phyloP scores from a whole-genome alignment of 2,797 vertebrate species.

The Percopsis omiscomaycus region DNA sequence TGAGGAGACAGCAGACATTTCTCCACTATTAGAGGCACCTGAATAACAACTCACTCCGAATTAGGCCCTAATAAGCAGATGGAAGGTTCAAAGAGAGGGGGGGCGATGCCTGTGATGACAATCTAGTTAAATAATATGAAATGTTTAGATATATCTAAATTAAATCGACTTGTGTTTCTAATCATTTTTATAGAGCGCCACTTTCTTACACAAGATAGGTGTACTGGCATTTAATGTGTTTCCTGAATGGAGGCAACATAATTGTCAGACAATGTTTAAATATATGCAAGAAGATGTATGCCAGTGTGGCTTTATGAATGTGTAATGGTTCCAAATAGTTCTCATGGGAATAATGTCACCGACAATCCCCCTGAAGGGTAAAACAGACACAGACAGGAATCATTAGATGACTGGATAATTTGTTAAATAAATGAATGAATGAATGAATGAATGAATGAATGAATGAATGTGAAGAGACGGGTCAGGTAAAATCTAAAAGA shows the following conservation, averaged over 20 bases:
- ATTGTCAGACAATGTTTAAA: slow-evolving; percentile 43
- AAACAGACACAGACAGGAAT: slow-evolving; percentile 31
- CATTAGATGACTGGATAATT: slow-evolving; percentile 9
- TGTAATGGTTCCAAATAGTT: slow-evolving; percentile 54
- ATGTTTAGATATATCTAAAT: background rate
- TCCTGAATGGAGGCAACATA: slow-evolving; percentile 36
- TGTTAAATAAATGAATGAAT: slow-evolving; percentile 27
- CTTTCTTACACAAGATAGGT: background rate
- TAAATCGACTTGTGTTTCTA: slow-evolving; percentile 7
- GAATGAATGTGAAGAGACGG: slow-evolving; percentile 20
- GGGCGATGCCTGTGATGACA: background rate
- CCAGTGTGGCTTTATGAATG: slow-evolving; percentile 31
- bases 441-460: slow-evolving; percentile 32
- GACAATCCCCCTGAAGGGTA: slow-evolving; percentile 6
- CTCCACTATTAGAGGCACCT: slow-evolving; percentile 63
- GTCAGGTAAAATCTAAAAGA: slow-evolving; percentile 38
- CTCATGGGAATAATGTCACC: slow-evolving; percentile 48
- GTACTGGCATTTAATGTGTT: background rate
- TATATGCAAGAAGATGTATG: slow-evolving; percentile 26
- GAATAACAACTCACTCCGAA: slow-evolving; percentile 59
- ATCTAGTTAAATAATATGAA: slow-evolving; percentile 9
- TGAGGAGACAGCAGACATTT: slow-evolving; percentile 66
- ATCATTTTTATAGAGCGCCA: slow-evolving; percentile 20
- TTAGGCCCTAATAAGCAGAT: slow-evolving; percentile 39
- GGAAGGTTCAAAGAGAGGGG: slow-evolving; percentile 6